Evolutionary conservation across 2,113 vertebrate species (phyloP).

Genomic region (Cyprinus carpio): DNA sequence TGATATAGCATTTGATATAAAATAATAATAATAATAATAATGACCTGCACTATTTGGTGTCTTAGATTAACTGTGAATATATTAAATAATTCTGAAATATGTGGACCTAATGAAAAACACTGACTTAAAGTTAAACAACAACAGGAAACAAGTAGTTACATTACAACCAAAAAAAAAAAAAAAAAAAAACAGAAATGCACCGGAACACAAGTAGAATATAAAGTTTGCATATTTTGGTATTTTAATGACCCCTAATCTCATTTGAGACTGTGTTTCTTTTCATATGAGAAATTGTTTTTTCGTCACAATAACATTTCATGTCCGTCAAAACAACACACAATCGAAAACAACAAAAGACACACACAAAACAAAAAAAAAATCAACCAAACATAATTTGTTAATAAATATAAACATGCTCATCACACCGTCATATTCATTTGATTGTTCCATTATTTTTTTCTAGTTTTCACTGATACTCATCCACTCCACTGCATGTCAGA

Average conservation of each 20-base stretch:
- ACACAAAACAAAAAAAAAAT: too few species aligned
- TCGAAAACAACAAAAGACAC: not conserved
- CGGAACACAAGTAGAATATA: conserved; percentile 75
- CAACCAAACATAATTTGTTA: not conserved
- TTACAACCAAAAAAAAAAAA: conserved; percentile 70
- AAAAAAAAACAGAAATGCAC: conserved; percentile 77
- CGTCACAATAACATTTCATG: not conserved
- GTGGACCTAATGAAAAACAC: conserved; percentile 24
- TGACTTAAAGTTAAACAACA: conserved; percentile 57
- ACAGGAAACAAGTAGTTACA: conserved; percentile 68
- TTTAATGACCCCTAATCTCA: conserved; percentile 71
- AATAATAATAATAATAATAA: conserved; percentile 50
- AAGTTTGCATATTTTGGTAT: conserved; percentile 84
- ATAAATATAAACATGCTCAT: not conserved
- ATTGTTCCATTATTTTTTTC: not conserved
- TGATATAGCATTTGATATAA: conserved; percentile 48
- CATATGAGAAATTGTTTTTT: conserved; percentile 10
- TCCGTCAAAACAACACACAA: conserved; percentile 5
- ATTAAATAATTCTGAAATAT: conserved; percentile 28
- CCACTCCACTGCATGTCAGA: not conserved
- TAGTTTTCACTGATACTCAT: not conserved
- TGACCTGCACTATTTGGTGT: conserved; percentile 52
- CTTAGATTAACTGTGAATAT: conserved; percentile 36
- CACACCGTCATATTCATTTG: not conserved
- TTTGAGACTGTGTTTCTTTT: conserved; percentile 21